Evolutionary conservation across 2,113 vertebrate species (phyloP).

Genomic region (Hylia prasina): DNA sequence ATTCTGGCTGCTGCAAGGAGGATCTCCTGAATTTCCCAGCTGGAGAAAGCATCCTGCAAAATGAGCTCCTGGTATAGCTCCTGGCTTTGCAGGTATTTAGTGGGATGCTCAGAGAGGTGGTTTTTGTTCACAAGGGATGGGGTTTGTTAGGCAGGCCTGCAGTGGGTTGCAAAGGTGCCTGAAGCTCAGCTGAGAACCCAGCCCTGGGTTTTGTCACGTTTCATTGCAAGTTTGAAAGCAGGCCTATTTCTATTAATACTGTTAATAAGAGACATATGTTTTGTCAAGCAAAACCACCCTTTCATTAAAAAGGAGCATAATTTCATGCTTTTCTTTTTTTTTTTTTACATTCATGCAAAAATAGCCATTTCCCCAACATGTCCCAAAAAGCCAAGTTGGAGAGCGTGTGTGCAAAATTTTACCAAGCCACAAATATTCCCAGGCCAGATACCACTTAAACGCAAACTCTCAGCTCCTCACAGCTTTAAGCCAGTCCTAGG

Average conservation of each 20-base stretch:
- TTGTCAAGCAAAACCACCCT: slow-evolving; percentile 30
- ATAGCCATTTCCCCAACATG: slow-evolving; percentile 4
- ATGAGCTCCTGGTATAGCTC: background rate
- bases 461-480: background rate
- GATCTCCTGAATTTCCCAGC: background rate
- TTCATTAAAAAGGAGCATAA: slow-evolving; percentile 6
- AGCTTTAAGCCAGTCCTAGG: background rate
- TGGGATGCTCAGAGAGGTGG: accelerated
- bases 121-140: background rate
- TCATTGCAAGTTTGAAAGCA: slow-evolving; percentile 37
- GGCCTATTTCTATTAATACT: slow-evolving; percentile 49
- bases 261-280: slow-evolving; percentile 58
- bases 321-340: background rate
- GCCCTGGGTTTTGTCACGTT: slow-evolving; percentile 32
- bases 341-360: background rate
- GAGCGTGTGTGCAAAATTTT: background rate
- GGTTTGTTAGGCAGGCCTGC: background rate
- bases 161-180: background rate
- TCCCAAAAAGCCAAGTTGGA: background rate
- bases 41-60: background rate
- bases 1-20: background rate
- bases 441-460: background rate
- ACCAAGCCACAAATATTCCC: slow-evolving; percentile 37
- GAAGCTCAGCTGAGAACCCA: background rate
- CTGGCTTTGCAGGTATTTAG: background rate